These are phyloP conservation scores for Strix uralensis DNA, from an alignment of 2,113 vertebrate genomes.

Conservation along the genomic window DNA sequence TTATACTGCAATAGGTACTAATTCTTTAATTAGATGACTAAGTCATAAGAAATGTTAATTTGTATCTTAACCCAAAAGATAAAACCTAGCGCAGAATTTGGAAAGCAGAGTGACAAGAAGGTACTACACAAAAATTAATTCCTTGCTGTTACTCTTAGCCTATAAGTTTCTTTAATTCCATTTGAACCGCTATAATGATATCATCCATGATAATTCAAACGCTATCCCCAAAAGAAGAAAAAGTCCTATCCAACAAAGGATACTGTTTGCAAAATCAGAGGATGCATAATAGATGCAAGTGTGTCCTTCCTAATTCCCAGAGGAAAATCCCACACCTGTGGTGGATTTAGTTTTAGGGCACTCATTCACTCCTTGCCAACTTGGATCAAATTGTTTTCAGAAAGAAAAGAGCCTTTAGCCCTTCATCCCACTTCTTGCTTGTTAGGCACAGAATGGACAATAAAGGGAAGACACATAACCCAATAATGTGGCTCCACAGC, in stretches of 20 bases:
- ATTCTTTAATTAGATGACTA: neutral
- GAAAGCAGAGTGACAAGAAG: neutral
- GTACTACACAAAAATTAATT: neutral
- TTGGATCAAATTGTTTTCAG: neutral
- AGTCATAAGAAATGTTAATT: neutral
- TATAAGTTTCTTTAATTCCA: neutral
- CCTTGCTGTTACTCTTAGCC: neutral
- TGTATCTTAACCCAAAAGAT: neutral
- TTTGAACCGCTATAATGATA: neutral
- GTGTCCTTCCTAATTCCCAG: neutral
- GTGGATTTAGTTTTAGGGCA: neutral
- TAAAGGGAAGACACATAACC: neutral
- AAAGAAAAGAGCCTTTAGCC: neutral
- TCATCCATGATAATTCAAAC: neutral
- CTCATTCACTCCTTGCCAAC: neutral
- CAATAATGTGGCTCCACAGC: neutral
- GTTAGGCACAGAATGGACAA: neutral
- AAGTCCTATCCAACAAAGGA: neutral
- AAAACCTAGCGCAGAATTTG: neutral
- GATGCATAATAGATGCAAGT: neutral
- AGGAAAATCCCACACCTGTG: neutral
- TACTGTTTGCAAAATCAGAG: neutral
- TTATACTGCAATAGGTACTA: neutral
- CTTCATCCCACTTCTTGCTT: neutral
- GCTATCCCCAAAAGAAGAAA: neutral